Conservation (phyloP, 92 coral and sea anemone species). For the Siderastrea siderea region DNA sequence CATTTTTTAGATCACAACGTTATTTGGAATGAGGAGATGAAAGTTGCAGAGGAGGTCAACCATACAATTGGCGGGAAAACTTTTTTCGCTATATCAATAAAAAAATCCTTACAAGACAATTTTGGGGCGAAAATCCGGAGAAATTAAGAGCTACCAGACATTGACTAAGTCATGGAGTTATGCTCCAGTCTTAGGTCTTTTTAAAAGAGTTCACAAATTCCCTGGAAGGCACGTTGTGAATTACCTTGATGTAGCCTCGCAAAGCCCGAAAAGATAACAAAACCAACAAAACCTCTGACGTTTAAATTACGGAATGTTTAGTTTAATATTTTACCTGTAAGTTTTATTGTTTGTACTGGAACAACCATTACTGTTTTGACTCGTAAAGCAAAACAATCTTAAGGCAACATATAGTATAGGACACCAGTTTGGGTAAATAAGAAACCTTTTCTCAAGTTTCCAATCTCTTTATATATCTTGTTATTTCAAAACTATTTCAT, state of each 20-base stretch:
- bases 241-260: not conserved
- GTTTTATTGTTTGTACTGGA: not conserved
- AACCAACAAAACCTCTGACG: conserved; percentile 5
- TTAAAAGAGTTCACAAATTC: not conserved
- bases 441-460: not conserved
- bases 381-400: conserved; percentile 2
- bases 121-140: no score
- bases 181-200: not conserved
- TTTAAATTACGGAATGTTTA: conserved; percentile 16
- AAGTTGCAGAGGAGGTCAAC: no score
- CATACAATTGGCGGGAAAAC: no score
- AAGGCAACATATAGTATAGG: not conserved
- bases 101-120: no score
- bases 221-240: no score
- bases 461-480: not conserved
- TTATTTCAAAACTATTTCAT: not conserved
- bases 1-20: no score
- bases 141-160: no score
- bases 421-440: conserved; percentile 1
- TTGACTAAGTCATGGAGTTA: no score
- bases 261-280: not conserved
- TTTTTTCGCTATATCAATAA: no score
- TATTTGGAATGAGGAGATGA: no score
- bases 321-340: conserved; percentile 20
- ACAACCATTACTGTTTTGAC: conserved; percentile 32